A percentile compares a stretch with the other conserved stretches of the same genome.
Conservation (phyloP, 1,140 invertebrate species). For the Leptopilina clavipes region DNA sequence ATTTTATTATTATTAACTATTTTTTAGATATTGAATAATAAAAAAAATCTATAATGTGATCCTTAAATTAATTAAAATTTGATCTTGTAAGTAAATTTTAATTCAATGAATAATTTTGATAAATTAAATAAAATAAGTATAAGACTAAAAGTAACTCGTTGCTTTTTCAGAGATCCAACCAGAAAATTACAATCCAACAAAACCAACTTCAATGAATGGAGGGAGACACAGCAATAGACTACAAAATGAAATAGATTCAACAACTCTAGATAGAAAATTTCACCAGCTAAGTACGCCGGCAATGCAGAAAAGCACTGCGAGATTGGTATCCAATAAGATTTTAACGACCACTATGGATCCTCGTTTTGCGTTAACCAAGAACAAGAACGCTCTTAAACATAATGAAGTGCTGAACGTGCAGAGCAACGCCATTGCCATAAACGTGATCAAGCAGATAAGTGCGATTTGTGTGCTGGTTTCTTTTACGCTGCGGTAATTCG, state of each 20-base stretch:
- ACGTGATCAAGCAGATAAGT: slow-evolving; percentile 49
- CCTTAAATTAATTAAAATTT: too few relatives aligned
- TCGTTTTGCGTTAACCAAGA: slow-evolving; percentile 62
- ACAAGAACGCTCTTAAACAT: slow-evolving; percentile 66
- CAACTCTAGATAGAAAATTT: slow-evolving; percentile 60
- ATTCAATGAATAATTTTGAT: too few relatives aligned
- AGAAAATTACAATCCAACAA: slow-evolving; percentile 74
- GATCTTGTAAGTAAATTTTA: too few relatives aligned
- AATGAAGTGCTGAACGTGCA: slow-evolving; percentile 59
- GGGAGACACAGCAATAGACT: slow-evolving; percentile 62
- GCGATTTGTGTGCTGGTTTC: slow-evolving; percentile 56
- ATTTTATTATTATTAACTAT: too few relatives aligned
- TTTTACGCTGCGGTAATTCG: slow-evolving; percentile 59
- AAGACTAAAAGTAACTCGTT: too few relatives aligned
- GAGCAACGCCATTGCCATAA: slow-evolving; percentile 47
- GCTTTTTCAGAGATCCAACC: slow-evolving; percentile 76
- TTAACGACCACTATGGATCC: slow-evolving; percentile 73
- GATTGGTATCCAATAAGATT: slow-evolving; percentile 60
- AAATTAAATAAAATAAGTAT: too few relatives aligned
- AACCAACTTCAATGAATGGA: slow-evolving; percentile 74
- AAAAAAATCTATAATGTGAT: too few relatives aligned
- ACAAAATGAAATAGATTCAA: slow-evolving; percentile 56
- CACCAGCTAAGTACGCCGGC: slow-evolving; percentile 68
- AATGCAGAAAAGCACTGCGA: slow-evolving; percentile 67
- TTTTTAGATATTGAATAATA: too few relatives aligned